Evolutionary conservation across 2,113 vertebrate genomes (phyloP).

Genomic region (Scomber scombrus): DNA sequence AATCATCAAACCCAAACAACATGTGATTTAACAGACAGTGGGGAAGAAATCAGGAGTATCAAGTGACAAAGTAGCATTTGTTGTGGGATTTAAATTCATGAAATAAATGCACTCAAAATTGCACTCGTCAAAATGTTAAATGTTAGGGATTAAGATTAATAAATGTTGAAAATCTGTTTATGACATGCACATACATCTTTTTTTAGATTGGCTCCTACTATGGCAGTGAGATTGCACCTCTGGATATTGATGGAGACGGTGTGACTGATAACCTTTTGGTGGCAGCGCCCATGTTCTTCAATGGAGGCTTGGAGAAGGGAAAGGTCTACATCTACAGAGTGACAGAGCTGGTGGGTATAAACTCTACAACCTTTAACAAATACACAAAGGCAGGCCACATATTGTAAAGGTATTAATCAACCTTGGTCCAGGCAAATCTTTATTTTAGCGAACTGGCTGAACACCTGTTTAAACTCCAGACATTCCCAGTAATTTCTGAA

Average conservation of each 20-base stretch:
- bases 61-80: not conserved
- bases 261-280: slow-evolving; percentile 92
- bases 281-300: slow-evolving; percentile 97
- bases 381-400: slow-evolving; percentile 14
- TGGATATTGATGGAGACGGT: slow-evolving; percentile 90
- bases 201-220: slow-evolving; percentile 97
- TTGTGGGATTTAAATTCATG: not conserved
- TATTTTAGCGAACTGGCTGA: slow-evolving; percentile 34
- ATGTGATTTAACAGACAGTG: slow-evolving; percentile 1
- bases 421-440: not conserved
- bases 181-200: not conserved
- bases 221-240: slow-evolving; percentile 92
- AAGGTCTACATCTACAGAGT: slow-evolving; percentile 91
- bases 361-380: not conserved
- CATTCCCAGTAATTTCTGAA: slow-evolving; percentile 28
- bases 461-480: slow-evolving; percentile 72
- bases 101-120: not conserved
- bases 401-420: not conserved
- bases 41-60: not conserved
- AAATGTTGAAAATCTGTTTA: not conserved
- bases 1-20: slow-evolving; percentile 30
- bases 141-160: not conserved
- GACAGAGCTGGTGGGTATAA: slow-evolving; percentile 83
- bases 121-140: not conserved
- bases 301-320: slow-evolving; percentile 91